phyloP scores from a whole-genome alignment of 2,888 invertebrate genomes.

The Buathra laborator region DNA sequence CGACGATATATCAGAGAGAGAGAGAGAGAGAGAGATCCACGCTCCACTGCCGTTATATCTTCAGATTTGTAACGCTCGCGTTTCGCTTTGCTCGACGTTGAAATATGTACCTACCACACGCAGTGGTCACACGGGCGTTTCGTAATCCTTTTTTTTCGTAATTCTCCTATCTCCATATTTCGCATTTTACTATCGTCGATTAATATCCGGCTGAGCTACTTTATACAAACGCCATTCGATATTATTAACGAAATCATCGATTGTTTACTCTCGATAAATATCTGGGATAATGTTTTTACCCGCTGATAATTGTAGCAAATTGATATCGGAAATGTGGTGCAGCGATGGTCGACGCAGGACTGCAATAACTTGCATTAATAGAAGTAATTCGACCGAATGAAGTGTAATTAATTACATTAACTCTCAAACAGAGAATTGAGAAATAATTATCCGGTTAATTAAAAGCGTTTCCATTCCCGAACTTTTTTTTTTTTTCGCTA shows the following conservation, averaged over 20 bases:
- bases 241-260: conserved; percentile 10
- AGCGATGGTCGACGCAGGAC: too few relatives aligned
- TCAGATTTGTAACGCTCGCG: conserved; percentile 67
- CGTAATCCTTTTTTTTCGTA: background rate
- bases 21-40: conserved; percentile 25
- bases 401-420: background rate
- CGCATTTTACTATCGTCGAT: background rate
- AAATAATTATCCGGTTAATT: background rate
- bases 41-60: conserved; percentile 64
- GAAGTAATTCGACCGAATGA: background rate
- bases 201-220: background rate
- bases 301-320: background rate
- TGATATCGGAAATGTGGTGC: background rate
- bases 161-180: background rate
- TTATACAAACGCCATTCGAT: background rate
- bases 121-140: conserved; percentile 33
- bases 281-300: background rate
- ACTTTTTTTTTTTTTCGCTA: background rate
- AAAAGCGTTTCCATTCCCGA: background rate
- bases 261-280: background rate
- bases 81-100: conserved; percentile 63
- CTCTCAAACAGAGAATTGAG: background rate
- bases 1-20: conserved; percentile 70
- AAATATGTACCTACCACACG: conserved; percentile 59
- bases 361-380: background rate